phyloP scores from a whole-genome alignment of 2,113 vertebrate species.

The Gallinago media region DNA sequence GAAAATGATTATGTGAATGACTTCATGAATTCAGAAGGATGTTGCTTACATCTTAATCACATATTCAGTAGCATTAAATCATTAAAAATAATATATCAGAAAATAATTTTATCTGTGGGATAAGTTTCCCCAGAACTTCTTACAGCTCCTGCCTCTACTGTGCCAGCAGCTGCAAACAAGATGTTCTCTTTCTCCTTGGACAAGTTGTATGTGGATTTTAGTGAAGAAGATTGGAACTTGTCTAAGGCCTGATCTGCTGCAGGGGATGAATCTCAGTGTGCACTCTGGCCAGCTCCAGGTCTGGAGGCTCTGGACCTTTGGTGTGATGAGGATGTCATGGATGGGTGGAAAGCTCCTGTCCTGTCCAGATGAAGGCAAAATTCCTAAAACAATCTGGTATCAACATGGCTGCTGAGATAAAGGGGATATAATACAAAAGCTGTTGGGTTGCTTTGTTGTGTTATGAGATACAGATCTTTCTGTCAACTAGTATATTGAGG shows the following conservation, averaged over 20 bases:
- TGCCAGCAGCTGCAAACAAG: not conserved
- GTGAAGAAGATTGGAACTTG: not conserved
- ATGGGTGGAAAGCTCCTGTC: not conserved
- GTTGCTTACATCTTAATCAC: not conserved
- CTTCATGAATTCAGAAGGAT: not conserved
- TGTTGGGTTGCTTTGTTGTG: not conserved
- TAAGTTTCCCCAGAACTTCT: not conserved
- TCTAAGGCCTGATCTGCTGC: not conserved
- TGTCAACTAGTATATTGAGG: not conserved
- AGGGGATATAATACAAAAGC: not conserved
- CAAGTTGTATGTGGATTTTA: not conserved
- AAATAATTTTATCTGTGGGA: not conserved
- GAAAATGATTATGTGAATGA: not conserved
- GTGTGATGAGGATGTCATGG: not conserved
- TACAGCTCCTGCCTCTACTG: not conserved
- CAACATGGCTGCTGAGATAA: not conserved
- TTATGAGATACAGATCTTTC: not conserved
- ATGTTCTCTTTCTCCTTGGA: not conserved
- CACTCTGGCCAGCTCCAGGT: rapidly evolving
- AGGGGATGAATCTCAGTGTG: not conserved
- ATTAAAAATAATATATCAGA: not conserved
- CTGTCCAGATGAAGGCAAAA: not conserved
- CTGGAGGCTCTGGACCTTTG: not conserved
- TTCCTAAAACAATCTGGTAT: not conserved
- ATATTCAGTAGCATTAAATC: not conserved